These are phyloP conservation scores for Mormyrops attenuatus DNA, from an alignment of 2,797 vertebrate species.

Conservation along the genomic window DNA sequence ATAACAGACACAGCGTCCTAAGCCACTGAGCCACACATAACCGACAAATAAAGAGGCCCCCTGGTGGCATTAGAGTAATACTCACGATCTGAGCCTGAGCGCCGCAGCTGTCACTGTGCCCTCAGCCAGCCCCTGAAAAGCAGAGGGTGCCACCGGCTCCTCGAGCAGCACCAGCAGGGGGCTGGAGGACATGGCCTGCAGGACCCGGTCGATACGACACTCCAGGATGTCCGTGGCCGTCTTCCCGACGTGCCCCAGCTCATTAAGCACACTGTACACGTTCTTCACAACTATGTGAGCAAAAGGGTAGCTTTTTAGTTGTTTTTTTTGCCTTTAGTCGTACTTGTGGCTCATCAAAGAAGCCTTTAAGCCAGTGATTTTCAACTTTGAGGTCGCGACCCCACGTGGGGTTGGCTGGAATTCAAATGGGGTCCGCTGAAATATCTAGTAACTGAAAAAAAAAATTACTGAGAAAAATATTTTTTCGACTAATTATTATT, in stretches of 20 bases:
- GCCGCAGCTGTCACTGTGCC: conserved; percentile 45
- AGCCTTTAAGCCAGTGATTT: background rate
- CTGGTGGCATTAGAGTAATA: background rate
- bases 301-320: background rate
- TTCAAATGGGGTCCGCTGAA: too few species aligned
- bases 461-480: too few species aligned
- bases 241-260: conserved; percentile 59
- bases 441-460: too few species aligned
- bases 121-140: conserved; percentile 59
- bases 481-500: too few species aligned
- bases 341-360: background rate
- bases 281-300: conserved; percentile 53
- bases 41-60: background rate
- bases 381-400: too few species aligned
- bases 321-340: background rate
- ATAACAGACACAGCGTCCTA: background rate
- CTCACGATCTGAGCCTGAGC: conserved; percentile 53
- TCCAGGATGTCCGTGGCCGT: conserved; percentile 61
- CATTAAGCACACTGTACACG: conserved; percentile 51
- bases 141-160: conserved; percentile 47
- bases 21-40: background rate
- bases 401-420: too few species aligned
- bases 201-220: conserved; percentile 63
- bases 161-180: conserved; percentile 61
- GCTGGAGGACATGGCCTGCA: conserved; percentile 58